Percentiles rank a stretch among this genome's conserved stretches.
phyloP scores from a whole-genome alignment of 2,888 invertebrate genomes.

The Trissolcus brochymenae region DNA sequence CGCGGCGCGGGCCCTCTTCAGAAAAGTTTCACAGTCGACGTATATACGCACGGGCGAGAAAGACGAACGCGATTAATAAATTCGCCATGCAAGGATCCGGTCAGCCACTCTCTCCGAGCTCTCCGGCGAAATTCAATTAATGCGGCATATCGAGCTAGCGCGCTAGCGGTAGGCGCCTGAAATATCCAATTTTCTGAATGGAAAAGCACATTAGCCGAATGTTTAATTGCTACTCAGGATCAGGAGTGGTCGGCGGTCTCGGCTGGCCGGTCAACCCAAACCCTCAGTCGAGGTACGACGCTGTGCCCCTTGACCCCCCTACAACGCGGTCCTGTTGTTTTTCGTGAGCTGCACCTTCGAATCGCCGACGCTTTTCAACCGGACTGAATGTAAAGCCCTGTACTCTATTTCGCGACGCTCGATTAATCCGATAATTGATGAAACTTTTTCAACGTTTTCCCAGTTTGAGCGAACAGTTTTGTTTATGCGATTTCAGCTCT shows the following conservation, averaged over 20 bases:
- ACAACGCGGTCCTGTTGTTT: slow-evolving; percentile 51
- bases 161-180: slow-evolving; percentile 60
- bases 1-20: slow-evolving; percentile 43
- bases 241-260: slow-evolving; percentile 65
- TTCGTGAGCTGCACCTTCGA: slow-evolving; percentile 24
- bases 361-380: slow-evolving; percentile 8
- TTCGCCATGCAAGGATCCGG: slow-evolving; percentile 61
- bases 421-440: slow-evolving; percentile 46
- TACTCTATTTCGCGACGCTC: slow-evolving; percentile 42
- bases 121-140: slow-evolving; percentile 66
- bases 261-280: slow-evolving; percentile 49
- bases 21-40: slow-evolving; percentile 22
- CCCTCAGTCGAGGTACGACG: slow-evolving; percentile 51
- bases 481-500: slow-evolving; percentile 31
- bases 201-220: slow-evolving; percentile 73
- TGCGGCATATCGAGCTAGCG: slow-evolving; percentile 64
- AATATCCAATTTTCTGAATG: slow-evolving; percentile 75
- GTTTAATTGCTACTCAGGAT: slow-evolving; percentile 72
- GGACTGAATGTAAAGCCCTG: slow-evolving; percentile 25
- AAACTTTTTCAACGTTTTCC: slow-evolving; percentile 28
- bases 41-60: slow-evolving; percentile 37
- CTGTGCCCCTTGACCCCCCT: slow-evolving; percentile 63
- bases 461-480: slow-evolving; percentile 18
- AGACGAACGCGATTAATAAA: slow-evolving; percentile 66
- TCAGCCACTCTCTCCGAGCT: slow-evolving; percentile 49